Evolutionary conservation across 1,140 invertebrate species (phyloP), one percentile per base, ranked within the genome.

Genomic region (Pseudomyrmex cubaensis): DNA sequence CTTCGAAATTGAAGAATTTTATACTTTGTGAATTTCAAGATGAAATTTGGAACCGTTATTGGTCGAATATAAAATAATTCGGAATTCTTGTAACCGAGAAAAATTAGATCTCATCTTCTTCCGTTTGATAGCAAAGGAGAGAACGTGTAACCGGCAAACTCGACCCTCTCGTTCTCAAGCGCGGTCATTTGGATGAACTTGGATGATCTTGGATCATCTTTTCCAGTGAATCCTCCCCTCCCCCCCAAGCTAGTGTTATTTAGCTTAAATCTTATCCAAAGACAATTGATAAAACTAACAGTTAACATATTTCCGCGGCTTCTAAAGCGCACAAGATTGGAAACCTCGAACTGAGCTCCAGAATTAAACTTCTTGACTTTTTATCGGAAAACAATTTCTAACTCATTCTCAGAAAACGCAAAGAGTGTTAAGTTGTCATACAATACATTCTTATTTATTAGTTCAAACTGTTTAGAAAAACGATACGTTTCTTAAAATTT

Each of bases 161-260:
- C 72, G 56, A 72, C 70, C 61, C 77, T 17, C 22, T 62, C 61
- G 22, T 75, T 22, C 57, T 25, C 61, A n/a, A 35, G 35, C 56
- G 12, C 62, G 54, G 73, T 83, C 83, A 74, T 35, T 59, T 46
- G 50, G 57, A 67, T 89, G 87, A 90, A 88, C 82, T 85, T 74
- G 66, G 82, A 85, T 89, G 87, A 90, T 89, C 78, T 85, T 74
- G 72, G 82, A 85, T 87, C 61, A 83, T 89, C 77, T 83, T 84
- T 83, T 84, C 80, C 74, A 74, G 72, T 74, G 83, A 77, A 70
- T 87, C 75, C 83, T 20, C 22, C 1, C 22, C 1, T 22, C 83
- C 20, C 22, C 0, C 85, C 83, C 54, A 35, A 1, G 12, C 15
- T 82, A 48, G 44, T 62, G 52, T 69, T 80, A 22, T 52, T 57